These are phyloP conservation scores for Drosophila orosa DNA, from an alignment of 1,140 invertebrate species.

Conservation along the genomic window DNA sequence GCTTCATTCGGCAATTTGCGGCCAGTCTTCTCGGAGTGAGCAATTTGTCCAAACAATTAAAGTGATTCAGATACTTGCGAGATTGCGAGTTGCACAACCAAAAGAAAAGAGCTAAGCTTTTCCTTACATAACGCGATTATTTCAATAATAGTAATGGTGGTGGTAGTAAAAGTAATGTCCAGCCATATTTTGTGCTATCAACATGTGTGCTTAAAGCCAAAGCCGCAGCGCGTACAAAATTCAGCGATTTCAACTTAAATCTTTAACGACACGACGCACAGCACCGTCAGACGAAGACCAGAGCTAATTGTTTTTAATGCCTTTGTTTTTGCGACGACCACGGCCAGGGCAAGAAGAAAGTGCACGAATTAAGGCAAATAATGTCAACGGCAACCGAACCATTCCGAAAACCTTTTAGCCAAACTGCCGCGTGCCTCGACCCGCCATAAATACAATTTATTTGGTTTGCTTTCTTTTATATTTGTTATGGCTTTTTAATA, in stretches of 20 bases:
- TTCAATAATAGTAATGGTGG: conserved; percentile 45
- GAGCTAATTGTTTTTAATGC: conserved; percentile 65
- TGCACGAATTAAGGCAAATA: conserved; percentile 73
- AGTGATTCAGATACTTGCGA: conserved; percentile 53
- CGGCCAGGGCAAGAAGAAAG: conserved; percentile 59
- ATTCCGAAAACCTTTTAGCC: conserved; percentile 56
- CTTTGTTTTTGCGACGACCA: conserved; percentile 61
- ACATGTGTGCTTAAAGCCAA: conserved; percentile 38
- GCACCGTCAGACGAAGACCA: conserved; percentile 14
- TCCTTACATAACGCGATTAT: conserved; percentile 59
- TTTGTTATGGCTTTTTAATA: conserved; percentile 72
- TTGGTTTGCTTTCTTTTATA: conserved; percentile 77
- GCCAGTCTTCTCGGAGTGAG: conserved; percentile 14
- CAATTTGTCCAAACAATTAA: conserved; percentile 61
- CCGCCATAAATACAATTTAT: conserved; percentile 75
- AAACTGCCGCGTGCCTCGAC: conserved; percentile 65
- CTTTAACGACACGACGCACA: conserved; percentile 60
- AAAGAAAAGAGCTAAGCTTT: conserved; percentile 41
- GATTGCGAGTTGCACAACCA: conserved; percentile 71
- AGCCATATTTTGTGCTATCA: conserved; percentile 54
- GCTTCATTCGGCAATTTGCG: conserved; percentile 33
- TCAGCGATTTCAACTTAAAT: conserved; percentile 50
- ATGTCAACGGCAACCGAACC: conserved; percentile 54
- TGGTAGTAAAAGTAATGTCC: conserved; percentile 52
- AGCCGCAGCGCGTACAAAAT: conserved; percentile 68